Evolutionary conservation across 2,888 invertebrate genomes (phyloP), one percentile per base, ranked within the genome.

Genomic region (Andrena dorsata): DNA sequence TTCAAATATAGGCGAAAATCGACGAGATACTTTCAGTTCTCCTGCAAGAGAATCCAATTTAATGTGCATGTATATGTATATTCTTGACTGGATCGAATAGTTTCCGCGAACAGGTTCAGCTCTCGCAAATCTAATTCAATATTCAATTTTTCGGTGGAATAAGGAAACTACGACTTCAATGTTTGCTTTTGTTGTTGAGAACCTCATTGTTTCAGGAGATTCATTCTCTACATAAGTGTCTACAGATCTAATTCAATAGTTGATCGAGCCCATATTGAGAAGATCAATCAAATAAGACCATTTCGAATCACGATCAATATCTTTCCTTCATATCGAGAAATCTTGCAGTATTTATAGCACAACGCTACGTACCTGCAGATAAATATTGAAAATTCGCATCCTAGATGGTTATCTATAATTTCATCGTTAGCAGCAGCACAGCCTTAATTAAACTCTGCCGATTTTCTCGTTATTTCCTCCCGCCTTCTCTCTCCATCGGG

Each of bases 41-140:
- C 20, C n/a, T 20, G n/a, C 20, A 51, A 10, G 16, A 28, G 10
- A 66, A 56, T 73, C 16, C 28, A 30, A 66, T 56, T 41, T 23
- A 35, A 10, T 20, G 35, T 20, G 65, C 35, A 28, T 10, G 53
- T 20, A 32, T 35, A 16, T 71, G 49, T 71, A 30, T 49, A 63
- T 30, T 72, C 64, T 64, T 72, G 49, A 51, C 49, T 49, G 23
- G n/a, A 51, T 72, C 60, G 70, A 76, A 49, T 51, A 72, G 71
- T 49, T 72, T 72, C 64, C 51, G 7, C 10, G 71, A 72, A 64
- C 8, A 7, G 23, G 16, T 13, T 20, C 16, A 56, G 3, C 10
- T 35, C 23, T 60, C 51, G n/a, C 10, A 64, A 23, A 32, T 63
- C 49, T 64, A 64, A 72, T 72, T 64, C 49, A 26, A 51, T 26